phyloP scores from a whole-genome alignment of 2,113 vertebrate genomes.

The Carettochelys insculpta region DNA sequence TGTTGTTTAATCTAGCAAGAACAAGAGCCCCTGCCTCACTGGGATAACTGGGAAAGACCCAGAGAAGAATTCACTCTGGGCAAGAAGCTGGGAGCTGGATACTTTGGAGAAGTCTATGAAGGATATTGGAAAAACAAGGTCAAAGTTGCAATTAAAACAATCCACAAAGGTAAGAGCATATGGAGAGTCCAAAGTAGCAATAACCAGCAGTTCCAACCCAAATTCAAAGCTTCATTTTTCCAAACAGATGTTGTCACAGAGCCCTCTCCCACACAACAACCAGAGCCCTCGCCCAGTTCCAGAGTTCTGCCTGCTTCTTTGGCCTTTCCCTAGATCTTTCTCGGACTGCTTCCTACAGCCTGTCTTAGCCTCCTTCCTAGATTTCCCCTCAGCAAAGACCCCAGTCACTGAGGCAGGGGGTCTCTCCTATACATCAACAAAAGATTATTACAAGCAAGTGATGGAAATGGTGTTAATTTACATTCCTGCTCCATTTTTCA shows the following conservation, averaged over 20 bases:
- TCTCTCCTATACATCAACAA: not conserved
- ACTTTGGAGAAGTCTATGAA: constrained; percentile 81
- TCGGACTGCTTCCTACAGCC: not conserved
- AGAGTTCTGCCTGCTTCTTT: not conserved
- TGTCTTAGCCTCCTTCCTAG: not conserved
- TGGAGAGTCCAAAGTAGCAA: not conserved
- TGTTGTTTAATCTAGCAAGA: constrained; percentile 60
- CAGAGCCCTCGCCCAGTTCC: not conserved
- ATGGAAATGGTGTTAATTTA: not conserved
- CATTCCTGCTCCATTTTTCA: not conserved
- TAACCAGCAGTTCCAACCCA: not conserved
- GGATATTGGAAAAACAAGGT: constrained; percentile 83
- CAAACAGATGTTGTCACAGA: not conserved
- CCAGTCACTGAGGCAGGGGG: not conserved
- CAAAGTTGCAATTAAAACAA: constrained; percentile 84
- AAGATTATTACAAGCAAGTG: not conserved
- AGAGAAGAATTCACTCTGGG: constrained; percentile 80
- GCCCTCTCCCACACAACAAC: not conserved
- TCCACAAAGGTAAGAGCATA: constrained; percentile 74
- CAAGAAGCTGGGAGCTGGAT: constrained; percentile 78
- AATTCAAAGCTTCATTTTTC: not conserved
- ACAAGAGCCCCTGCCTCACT: constrained; percentile 54
- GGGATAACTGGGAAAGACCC: constrained; percentile 83
- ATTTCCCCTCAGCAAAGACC: not conserved
- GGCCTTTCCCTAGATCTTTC: not conserved